Conservation (phyloP, 2,888 invertebrate species). For the Himalopsyche anomala region DNA sequence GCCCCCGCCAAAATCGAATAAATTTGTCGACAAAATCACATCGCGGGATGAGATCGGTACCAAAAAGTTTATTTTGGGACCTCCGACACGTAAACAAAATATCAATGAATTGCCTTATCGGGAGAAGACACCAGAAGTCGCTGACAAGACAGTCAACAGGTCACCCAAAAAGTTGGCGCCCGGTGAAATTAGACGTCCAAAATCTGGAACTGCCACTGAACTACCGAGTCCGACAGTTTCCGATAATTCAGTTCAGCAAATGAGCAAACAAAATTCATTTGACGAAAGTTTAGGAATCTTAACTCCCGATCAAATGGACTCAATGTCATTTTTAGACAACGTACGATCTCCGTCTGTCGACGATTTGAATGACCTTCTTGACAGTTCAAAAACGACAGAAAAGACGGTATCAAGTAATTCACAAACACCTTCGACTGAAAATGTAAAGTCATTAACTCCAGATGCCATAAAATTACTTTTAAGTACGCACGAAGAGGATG, state of each 20-base stretch:
- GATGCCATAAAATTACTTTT: constrained; percentile 62
- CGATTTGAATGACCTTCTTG: constrained; percentile 71
- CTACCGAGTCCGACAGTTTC: constrained; percentile 67
- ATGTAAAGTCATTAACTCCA: constrained; percentile 67
- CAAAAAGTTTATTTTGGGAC: constrained; percentile 61
- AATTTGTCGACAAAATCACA: constrained; percentile 21
- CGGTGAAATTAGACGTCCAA: constrained; percentile 39
- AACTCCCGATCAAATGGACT: constrained; percentile 93
- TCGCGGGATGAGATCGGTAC: constrained; percentile 8
- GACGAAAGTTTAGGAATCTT: constrained; percentile 92
- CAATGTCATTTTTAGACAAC: constrained; percentile 80
- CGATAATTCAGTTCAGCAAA: constrained; percentile 74
- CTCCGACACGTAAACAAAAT: constrained; percentile 61
- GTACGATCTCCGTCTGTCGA: constrained; percentile 82
- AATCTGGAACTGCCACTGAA: constrained; percentile 38
- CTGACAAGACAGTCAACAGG: background rate
- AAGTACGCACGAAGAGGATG: constrained; percentile 10
- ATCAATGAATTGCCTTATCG: constrained; percentile 28
- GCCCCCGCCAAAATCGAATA: background rate
- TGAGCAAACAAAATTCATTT: constrained; percentile 87
- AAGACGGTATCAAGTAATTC: constrained; percentile 69
- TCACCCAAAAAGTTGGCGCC: background rate
- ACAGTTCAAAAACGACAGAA: constrained; percentile 65
- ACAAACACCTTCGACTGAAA: constrained; percentile 78
- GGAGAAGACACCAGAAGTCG: background rate